These are phyloP conservation scores for Hippopotamyrus pictus DNA, from an alignment of 2,797 vertebrate species.

Conservation along the genomic window DNA sequence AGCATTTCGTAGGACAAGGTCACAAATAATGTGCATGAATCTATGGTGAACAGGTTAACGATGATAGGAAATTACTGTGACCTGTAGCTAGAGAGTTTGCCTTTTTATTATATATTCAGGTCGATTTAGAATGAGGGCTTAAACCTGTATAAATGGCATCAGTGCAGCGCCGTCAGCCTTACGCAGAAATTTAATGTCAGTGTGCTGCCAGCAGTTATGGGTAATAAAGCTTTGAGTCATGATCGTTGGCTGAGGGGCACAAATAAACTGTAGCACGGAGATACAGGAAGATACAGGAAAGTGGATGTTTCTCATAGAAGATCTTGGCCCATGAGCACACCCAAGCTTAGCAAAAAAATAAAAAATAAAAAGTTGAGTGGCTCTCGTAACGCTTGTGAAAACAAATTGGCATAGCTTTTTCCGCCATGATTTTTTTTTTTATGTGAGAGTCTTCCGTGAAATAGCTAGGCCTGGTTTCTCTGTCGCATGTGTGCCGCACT, in stretches of 20 bases:
- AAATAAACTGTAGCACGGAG: neutral
- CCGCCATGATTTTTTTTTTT: neutral
- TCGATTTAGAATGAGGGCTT: neutral
- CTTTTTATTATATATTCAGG: neutral
- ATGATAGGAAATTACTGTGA: neutral
- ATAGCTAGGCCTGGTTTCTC: neutral
- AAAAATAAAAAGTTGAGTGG: neutral
- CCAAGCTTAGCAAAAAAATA: neutral
- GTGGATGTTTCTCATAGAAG: neutral
- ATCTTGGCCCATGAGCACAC: neutral
- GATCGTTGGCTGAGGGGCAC: neutral
- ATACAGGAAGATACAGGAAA: slow-evolving; percentile 1
- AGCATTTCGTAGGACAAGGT: neutral
- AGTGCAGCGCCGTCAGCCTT: neutral
- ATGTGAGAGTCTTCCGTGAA: neutral
- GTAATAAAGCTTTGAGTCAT: neutral
- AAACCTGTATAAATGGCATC: neutral
- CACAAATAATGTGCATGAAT: slow-evolving; percentile 1
- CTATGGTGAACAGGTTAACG: neutral
- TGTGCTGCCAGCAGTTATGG: neutral
- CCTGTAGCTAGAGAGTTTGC: neutral
- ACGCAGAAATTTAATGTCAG: neutral
- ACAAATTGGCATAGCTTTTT: slow-evolving; percentile 6
- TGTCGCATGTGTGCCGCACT: neutral
- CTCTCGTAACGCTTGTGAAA: neutral